Base-by-base conservation (phyloP, 2,113 vertebrate species). In the Abramis brama region DNA sequence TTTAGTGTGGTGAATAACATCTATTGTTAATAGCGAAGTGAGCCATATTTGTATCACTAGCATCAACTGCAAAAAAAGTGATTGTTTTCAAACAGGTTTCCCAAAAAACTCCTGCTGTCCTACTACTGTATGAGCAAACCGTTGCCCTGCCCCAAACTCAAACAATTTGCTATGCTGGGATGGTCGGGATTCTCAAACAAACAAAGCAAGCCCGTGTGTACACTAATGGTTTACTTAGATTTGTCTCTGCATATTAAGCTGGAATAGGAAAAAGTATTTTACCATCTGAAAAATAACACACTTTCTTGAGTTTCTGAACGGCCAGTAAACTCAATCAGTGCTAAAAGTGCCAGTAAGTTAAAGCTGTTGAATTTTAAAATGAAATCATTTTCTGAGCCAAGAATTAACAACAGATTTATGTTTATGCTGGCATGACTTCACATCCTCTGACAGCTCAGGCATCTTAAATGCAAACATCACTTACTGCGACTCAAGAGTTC, bases 391-490 rank as follows among this genome's bases (percentile, higher is more conserved):
- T 80, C 36, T 64, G 39, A 27, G 78, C 36, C 59, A 47, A 47
- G 79, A 12, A 52, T 52, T 52, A 52, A 50, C 25, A 52, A 33
- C 79, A 33, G 62, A 82, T 70, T 70, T 36, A 50, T n/a, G 79
- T 27, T 50, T 81, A 81, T 47, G 15, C 25, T 33, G 39, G 45
- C 62, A 82, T 36, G 27, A 52, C 60, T 52, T 21, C 62, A 82
- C 60, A 33, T 68, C 60, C 79, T 52, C 21, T 8, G 17, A 52
- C 27, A 70, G 62, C 5, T 25, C 62, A 68, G 12, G 78, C 39
- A 45, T 45, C 59, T 80, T 64, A 19, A 82, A 66, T 52, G 25
- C 43, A 82, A 82, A 52, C 79, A 82, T 52, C 21, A n/a, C 62
- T 68, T 68, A 21, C 39, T n/a, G 55, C 6, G 27, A 47, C 21